A percentile compares a stretch with the other conserved stretches of the same genome.
Conservation (phyloP, 2,888 invertebrate species). For the Julus scanicus region DNA sequence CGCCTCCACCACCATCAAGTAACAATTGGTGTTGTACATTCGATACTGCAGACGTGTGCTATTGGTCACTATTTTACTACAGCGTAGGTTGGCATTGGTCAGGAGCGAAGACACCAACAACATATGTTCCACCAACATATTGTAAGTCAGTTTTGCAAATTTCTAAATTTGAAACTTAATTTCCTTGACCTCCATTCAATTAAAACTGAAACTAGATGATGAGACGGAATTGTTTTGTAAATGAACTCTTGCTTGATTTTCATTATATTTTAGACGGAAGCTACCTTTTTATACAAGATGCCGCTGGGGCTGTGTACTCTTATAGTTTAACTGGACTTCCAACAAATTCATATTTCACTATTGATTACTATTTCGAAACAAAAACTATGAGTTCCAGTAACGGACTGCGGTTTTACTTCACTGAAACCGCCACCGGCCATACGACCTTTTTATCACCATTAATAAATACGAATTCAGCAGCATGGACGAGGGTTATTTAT, state of each 20-base stretch:
- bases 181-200: too few relatives aligned
- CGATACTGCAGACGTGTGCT: background rate
- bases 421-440: background rate
- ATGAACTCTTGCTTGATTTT: background rate
- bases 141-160: background rate
- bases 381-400: background rate
- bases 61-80: background rate
- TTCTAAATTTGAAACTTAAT: background rate
- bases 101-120: background rate
- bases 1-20: background rate
- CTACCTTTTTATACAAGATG: background rate
- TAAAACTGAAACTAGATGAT: background rate
- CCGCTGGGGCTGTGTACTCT: background rate
- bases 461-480: background rate
- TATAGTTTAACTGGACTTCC: background rate
- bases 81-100: constrained; percentile 46
- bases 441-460: background rate
- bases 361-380: constrained; percentile 13
- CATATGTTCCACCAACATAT: background rate
- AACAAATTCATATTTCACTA: background rate
- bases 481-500: background rate
- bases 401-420: background rate
- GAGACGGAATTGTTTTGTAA: background rate
- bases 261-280: background rate
- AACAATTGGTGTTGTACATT: background rate